Evolutionary conservation across 2,113 vertebrate species (phyloP).

Genomic region (Xiphias gladius): DNA sequence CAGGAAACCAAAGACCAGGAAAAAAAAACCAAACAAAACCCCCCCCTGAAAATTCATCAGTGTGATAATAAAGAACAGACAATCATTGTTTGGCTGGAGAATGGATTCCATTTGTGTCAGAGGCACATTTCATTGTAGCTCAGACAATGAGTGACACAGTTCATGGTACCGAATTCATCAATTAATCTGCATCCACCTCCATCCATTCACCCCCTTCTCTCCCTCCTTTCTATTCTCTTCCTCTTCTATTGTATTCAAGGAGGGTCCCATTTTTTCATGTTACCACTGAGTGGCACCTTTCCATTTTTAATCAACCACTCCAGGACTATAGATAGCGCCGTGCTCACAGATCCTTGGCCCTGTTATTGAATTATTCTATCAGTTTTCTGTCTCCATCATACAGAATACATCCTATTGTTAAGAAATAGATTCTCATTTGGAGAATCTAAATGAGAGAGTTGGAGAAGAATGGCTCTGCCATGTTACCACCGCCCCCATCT

Average conservation of each 20-base stretch:
- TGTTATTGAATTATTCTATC: conserved; percentile 51
- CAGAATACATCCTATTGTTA: conserved; percentile 43
- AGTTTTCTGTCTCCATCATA: conserved; percentile 29
- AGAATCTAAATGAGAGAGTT: conserved; percentile 20
- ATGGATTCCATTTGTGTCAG: conserved; percentile 59
- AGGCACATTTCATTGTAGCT: conserved; percentile 54
- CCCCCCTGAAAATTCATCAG: too few relatives aligned
- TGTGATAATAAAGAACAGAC: conserved; percentile 49
- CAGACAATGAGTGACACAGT: conserved; percentile 58
- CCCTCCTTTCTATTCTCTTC: conserved; percentile 1
- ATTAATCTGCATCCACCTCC: conserved; percentile 45
- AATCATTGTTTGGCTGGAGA: conserved; percentile 40
- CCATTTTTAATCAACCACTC: conserved; percentile 58
- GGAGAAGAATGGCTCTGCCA: conserved; percentile 52
- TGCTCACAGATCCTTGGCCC: too few relatives aligned
- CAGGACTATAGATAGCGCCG: conserved; percentile 38
- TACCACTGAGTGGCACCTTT: conserved; percentile 48
- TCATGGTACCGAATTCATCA: conserved; percentile 44
- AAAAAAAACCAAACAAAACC: too few relatives aligned
- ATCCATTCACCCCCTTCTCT: background rate
- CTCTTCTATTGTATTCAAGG: conserved; percentile 35
- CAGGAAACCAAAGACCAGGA: background rate
- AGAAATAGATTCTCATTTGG: conserved; percentile 34
- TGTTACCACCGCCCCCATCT: conserved; percentile 23
- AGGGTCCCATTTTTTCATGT: conserved; percentile 11